phyloP scores from a whole-genome alignment of 2,797 vertebrate genomes.

The Salarias fasciatus region DNA sequence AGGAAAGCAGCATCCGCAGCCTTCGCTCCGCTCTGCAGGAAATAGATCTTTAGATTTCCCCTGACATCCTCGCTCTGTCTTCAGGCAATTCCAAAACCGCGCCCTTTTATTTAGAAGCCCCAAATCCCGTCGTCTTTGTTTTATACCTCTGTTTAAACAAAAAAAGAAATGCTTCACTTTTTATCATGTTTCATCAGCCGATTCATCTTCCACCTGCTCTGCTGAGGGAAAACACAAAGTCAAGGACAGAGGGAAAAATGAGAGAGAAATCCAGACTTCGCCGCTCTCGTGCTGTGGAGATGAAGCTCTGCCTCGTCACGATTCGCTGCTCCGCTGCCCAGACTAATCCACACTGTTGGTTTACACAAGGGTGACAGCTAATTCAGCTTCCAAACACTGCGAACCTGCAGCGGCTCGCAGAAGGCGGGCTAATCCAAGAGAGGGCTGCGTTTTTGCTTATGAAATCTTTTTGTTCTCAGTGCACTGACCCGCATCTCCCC shows the following conservation, averaged over 20 bases:
- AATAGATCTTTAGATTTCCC: slow-evolving; percentile 45
- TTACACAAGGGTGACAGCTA: not conserved
- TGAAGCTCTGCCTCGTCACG: not conserved
- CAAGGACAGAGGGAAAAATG: not conserved
- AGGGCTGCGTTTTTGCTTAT: not conserved
- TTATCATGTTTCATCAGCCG: not conserved
- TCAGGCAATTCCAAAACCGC: slow-evolving; percentile 24
- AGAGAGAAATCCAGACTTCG: not conserved
- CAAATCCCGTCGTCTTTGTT: slow-evolving; percentile 3
- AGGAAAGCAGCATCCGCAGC: slow-evolving; percentile 26
- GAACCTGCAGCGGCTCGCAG: not conserved
- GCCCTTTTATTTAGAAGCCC: slow-evolving; percentile 21
- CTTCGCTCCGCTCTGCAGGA: not conserved
- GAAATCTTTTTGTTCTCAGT: not conserved
- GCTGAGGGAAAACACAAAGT: not conserved
- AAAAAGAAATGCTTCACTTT: slow-evolving; percentile 9
- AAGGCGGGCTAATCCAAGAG: too few relatives aligned
- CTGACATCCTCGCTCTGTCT: slow-evolving; percentile 25
- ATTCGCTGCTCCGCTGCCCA: not conserved
- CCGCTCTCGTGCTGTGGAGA: not conserved
- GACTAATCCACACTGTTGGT: not conserved
- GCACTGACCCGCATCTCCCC: slow-evolving; percentile 17
- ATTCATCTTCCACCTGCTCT: not conserved
- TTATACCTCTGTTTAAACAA: slow-evolving; percentile 15
- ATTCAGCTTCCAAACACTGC: not conserved